Evolutionary conservation across 2,113 vertebrate genomes (phyloP), one percentile per base, ranked within the genome.

Genomic region (Empidonax traillii): DNA sequence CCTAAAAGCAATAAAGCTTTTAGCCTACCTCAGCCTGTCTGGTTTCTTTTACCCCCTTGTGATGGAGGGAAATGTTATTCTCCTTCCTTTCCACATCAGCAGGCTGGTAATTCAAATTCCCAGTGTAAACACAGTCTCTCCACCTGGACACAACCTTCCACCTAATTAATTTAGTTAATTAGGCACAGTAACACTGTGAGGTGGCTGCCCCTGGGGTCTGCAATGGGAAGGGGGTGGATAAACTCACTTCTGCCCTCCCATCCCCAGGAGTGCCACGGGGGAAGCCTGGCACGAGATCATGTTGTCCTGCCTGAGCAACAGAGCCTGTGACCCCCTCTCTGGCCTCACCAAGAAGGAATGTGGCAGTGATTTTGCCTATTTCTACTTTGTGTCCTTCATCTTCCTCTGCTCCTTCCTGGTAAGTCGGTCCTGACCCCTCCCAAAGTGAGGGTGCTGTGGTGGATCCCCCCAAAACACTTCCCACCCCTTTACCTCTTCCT

Each of bases 211-310:
- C 28, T 19, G 0, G 1, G 39, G 41, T 52, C 28, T 24, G 58
- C 5, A 20, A 0, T 2, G 10, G 28, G 27, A 10, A 73, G 14
- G 79, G 35, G 76, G 6, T 13, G 51, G 61, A 18, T 30, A 1
- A 75, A 6, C 79, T 96, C 61, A 93, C 33, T 37, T 74, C 7
- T 90, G 76, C 76, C 76, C 90, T 56, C 9, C 61, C 31, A 5
- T 31, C 44, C 55, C 9, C 97, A 99, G 99, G 98, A 99, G 99
- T 3, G 99, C 99, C 46, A 99, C 99, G 0, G 99, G 99, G 13
- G 99, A 99, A 91, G 99, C 98, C 59, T 99, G 99, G 99, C 99
- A 99, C 0, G 99, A 99, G 96, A 99, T 99, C 97, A 99, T 99
- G 99, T 95, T 99, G 89, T 98, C 99, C 0, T 99, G 99, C 92